Base-by-base conservation (phyloP, 2,113 vertebrate genomes). In the Eonycteris spelaea region DNA sequence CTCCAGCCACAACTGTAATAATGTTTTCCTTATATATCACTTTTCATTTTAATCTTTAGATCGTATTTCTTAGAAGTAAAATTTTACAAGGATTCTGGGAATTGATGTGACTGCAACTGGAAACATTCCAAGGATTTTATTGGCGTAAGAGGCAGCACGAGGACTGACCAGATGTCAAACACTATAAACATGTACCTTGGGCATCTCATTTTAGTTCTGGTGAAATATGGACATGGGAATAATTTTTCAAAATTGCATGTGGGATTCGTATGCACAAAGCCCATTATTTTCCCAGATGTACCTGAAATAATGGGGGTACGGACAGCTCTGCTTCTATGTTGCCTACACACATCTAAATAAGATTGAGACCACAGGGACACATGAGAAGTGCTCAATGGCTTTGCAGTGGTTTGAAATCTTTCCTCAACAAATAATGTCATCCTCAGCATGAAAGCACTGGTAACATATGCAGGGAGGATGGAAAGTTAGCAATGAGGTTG, bases 211-310 rank as follows among this genome's bases (percentile, higher is more conserved):
- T 90, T 90, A 83, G 84, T 90, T 70, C 92, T 96, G 45, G 45
- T 45, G 48, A 95, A 96, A 97, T 96, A 78, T 70, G 45, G 24
- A 63, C 90, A 91, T 89, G 92, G 94, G 94, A 97, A 38, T 74
- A 78, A 97, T 94, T 95, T 96, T 96, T 96, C 93, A 96, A 96
- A 96, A 95, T 96, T 95, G 71, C 93, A 22, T 95, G 53, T 92
- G 95, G 84, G 92, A 96, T 95, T 96, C 61, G 73, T 51, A 96
- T 87, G 45, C 94, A 90, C 95, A 82, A 92, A 97, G 91, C 84
- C 93, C 84, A 96, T 97, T 95, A 97, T 93, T 95, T 96, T 51
- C 79, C 91, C 84, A 65, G n/a, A 38, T 16, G 59, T 65, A 91
- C 63, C 93, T 95, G 85, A 86, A 86, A 84, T 95, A 94, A 96